phyloP scores from a whole-genome alignment of 1,140 invertebrate species.

The Bradynema listronoti region DNA sequence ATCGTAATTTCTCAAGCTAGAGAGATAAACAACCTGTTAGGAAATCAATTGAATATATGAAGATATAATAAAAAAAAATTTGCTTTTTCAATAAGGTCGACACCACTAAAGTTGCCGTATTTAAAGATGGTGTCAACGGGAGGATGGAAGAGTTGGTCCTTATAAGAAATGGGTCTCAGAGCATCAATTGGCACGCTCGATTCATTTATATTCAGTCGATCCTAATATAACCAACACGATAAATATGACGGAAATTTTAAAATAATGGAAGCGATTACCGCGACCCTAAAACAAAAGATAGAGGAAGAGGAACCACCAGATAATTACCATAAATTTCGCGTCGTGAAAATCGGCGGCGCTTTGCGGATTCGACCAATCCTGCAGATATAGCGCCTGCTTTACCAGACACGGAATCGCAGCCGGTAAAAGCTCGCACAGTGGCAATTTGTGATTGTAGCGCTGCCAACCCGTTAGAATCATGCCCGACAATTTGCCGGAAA shows the following conservation, averaged over 20 bases:
- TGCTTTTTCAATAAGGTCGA: constrained; percentile 21
- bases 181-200: background rate
- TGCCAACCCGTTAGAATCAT: constrained; percentile 50
- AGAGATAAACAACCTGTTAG: background rate
- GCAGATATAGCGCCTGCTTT: constrained; percentile 17
- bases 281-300: background rate
- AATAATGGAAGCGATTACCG: background rate
- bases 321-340: background rate
- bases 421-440: constrained; percentile 79
- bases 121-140: constrained; percentile 12
- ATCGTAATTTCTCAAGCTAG: constrained; percentile 25
- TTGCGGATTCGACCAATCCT: constrained; percentile 5
- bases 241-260: background rate
- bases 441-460: constrained; percentile 77
- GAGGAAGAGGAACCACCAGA: background rate
- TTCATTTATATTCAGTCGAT: constrained; percentile 10
- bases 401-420: constrained; percentile 70
- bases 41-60: background rate
- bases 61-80: background rate
- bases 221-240: constrained; percentile 5
- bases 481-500: constrained; percentile 17
- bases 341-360: background rate
- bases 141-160: constrained; percentile 18
- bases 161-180: constrained; percentile 4
- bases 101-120: constrained; percentile 20